Evolutionary conservation across 2,797 vertebrate genomes (phyloP).

Genomic region (Sebastes iracundus): DNA sequence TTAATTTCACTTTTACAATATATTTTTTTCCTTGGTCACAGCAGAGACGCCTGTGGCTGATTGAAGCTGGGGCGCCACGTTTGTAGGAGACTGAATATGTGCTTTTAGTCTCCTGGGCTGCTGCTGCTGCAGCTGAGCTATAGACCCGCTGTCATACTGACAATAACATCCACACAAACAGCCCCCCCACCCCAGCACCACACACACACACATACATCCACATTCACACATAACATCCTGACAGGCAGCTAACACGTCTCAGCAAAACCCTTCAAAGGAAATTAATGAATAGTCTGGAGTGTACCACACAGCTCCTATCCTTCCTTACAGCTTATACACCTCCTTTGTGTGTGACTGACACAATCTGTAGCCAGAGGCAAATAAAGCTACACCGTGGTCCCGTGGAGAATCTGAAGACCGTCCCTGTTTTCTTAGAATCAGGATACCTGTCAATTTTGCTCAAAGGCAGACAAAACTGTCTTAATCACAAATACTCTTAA

Average conservation of each 20-base stretch:
- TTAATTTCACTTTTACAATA: not conserved
- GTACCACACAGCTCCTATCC: conserved; percentile 22
- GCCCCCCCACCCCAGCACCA: not conserved
- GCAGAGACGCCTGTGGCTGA: not conserved
- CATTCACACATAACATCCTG: conserved; percentile 17
- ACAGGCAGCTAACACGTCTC: conserved; percentile 51
- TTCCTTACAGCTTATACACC: conserved; percentile 23
- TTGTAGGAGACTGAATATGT: conserved; percentile 14
- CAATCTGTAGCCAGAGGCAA: conserved; percentile 38
- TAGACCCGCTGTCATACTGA: conserved; percentile 33
- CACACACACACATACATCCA: not conserved
- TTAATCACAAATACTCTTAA: not conserved
- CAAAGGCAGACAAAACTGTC: not conserved
- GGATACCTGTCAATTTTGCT: too few species aligned
- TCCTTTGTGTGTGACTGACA: conserved; percentile 52
- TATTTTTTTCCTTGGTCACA: not conserved
- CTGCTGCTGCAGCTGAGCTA: conserved; percentile 28
- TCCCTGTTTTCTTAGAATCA: not conserved
- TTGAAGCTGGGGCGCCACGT: conserved; percentile 4
- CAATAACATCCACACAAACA: conserved; percentile 23
- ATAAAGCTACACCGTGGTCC: conserved; percentile 10
- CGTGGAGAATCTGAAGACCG: conserved; percentile 28
- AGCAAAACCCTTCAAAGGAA: conserved; percentile 58
- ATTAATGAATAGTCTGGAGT: conserved; percentile 50
- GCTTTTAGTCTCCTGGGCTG: conserved; percentile 18